Percentiles rank a stretch among this genome's conserved stretches.
phyloP scores from a whole-genome alignment of 2,797 vertebrate species.

The Gorsachius magnificus region DNA sequence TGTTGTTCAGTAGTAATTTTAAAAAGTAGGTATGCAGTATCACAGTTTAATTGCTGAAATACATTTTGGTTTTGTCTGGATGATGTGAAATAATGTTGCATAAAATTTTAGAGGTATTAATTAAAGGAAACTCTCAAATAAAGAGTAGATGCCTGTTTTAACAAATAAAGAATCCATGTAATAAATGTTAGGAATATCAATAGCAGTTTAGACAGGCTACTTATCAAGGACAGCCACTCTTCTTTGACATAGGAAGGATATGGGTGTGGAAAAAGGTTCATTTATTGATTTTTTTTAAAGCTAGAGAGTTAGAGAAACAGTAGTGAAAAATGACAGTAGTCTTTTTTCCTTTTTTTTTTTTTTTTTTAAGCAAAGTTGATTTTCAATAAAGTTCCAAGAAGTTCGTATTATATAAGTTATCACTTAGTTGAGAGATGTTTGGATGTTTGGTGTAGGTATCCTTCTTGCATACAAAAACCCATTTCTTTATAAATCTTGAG shows the following conservation, averaged over 20 bases:
- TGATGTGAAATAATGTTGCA: background rate
- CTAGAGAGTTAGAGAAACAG: background rate
- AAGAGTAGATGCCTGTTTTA: background rate
- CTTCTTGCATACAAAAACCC: background rate
- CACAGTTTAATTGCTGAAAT: background rate
- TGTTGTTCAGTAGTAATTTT: background rate
- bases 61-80: background rate
- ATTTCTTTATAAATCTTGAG: too few relatives aligned
- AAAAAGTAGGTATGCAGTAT: background rate
- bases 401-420: background rate
- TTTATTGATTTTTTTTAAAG: background rate
- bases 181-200: background rate
- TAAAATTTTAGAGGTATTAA: background rate
- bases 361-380: background rate
- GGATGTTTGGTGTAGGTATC: background rate
- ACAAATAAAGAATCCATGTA: background rate
- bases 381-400: background rate
- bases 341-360: background rate
- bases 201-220: background rate
- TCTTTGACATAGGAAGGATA: background rate
- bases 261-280: background rate
- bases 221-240: background rate
- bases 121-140: background rate
- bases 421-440: background rate
- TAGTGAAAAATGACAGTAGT: background rate